These are phyloP conservation scores for Grapholita molesta DNA, from an alignment of 1,140 invertebrate genomes.

Conservation along the genomic window DNA sequence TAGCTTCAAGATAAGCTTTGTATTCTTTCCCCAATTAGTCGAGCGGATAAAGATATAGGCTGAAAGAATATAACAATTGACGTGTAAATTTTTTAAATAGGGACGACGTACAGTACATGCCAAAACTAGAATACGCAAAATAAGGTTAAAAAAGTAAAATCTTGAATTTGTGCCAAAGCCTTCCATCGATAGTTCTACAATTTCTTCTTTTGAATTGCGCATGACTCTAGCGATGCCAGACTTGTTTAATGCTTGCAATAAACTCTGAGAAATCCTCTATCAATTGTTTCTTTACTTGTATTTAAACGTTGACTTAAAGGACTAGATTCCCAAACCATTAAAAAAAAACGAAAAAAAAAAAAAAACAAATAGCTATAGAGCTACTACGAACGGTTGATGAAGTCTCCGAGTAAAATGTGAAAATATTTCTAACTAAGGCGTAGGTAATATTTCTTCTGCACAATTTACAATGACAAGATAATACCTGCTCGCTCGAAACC, in stretches of 20 bases:
- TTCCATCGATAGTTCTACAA: neutral
- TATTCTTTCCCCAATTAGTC: no score
- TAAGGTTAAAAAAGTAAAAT: neutral
- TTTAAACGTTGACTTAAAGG: no score
- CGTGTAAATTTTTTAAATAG: no score
- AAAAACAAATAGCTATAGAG: no score
- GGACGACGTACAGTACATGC: neutral
- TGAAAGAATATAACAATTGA: no score
- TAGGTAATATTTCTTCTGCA: neutral
- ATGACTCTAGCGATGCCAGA: neutral
- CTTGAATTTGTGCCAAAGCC: neutral
- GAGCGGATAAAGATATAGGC: no score
- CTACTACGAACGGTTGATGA: no score
- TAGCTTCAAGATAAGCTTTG: no score
- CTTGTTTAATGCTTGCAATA: neutral
- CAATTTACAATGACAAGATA: neutral
- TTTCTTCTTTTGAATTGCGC: neutral
- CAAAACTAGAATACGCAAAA: neutral
- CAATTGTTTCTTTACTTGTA: neutral
- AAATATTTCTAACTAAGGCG: neutral
- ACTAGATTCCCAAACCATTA: no score
- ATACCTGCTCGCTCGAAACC: neutral
- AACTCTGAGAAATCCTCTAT: neutral
- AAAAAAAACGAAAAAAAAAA: no score
- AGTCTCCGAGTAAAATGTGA: no score